These are phyloP conservation scores for Drosophila burlai DNA, from an alignment of 1,140 invertebrate species.

Conservation along the genomic window DNA sequence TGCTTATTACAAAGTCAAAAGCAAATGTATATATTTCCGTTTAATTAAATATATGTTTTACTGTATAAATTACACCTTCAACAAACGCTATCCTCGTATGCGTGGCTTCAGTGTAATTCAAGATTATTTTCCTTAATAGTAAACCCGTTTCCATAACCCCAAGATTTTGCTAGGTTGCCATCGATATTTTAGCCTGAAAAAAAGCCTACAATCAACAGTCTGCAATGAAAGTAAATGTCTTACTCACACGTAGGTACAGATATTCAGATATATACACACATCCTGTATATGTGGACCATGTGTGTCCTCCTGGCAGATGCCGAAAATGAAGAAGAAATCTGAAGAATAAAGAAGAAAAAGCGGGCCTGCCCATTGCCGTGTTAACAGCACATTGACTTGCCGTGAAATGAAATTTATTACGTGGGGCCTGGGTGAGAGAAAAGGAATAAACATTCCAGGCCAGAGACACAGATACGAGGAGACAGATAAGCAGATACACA, in stretches of 20 bases:
- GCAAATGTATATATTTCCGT: not conserved
- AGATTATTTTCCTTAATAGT: slow-evolving; percentile 7
- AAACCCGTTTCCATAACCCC: slow-evolving; percentile 9
- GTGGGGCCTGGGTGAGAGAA: slow-evolving; percentile 22
- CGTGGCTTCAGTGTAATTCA: slow-evolving; percentile 1
- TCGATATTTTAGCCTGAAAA: slow-evolving; percentile 64
- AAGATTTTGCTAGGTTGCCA: slow-evolving; percentile 1
- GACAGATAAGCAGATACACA: slow-evolving; percentile 11
- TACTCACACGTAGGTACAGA: slow-evolving; percentile 54
- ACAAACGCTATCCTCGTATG: not conserved
- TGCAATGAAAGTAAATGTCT: slow-evolving; percentile 82
- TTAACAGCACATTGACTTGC: slow-evolving; percentile 76
- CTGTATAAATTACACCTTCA: not conserved
- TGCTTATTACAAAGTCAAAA: not conserved
- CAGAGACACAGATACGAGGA: slow-evolving; percentile 26
- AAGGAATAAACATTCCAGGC: slow-evolving; percentile 37
- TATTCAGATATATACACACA: not conserved
- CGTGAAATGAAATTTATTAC: slow-evolving; percentile 77
- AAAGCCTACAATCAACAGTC: slow-evolving; percentile 72
- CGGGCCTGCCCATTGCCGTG: slow-evolving; percentile 46
- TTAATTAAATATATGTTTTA: too few relatives aligned
- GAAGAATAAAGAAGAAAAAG: slow-evolving; percentile 16
- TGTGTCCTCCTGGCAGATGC: slow-evolving; percentile 22
- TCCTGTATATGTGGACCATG: slow-evolving; percentile 6
- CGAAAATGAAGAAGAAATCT: slow-evolving; percentile 41